Evolutionary conservation across 2,113 vertebrate genomes (phyloP), one percentile per base, ranked within the genome.

Genomic region (Otocyon megalotis): DNA sequence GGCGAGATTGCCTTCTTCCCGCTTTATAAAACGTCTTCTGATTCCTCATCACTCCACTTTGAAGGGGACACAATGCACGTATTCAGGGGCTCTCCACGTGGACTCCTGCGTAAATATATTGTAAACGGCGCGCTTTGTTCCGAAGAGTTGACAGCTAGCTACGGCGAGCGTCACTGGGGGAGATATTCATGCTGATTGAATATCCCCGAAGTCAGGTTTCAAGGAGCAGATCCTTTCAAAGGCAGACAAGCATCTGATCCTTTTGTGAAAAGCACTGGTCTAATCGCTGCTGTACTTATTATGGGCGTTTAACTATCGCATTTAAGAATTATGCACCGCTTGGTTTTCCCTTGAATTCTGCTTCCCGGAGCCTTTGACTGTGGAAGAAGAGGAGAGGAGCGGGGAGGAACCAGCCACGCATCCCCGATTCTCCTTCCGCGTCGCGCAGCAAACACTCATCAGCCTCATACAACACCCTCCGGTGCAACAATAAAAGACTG

Each of bases 1-100:
- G 90, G 16, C 56, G 30, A 83, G 67, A 92, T 71, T 72, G 96
- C 80, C 0, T 92, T 86, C 98, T 96, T 77, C 90, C 71, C 79
- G 19, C 92, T 84, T 26, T 48, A n/a, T n/a, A 0, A 95, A 96
- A 88, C 60, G 43, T 50, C 93, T 93, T 76, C 93, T 87, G 94
- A 58, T 43, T 93, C 97, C 98, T 96, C 96, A 32, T 0, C 17
- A 35, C 60, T 92, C 86, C 48, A 37, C 96, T 93, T 48, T 93
- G 94, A 80, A 92, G 95, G 67, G 13, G 13, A 0, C 74, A 92
- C 92, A 58, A 65, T n/a, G 72, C 69, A 76, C 35, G 0, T 1
- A 37, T 89, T 97, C 82, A 28, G 50, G 94, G 90, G n/a, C 71
- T 20, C 10, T 69, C 63, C 56, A 32, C 0, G 0, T 8, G 30